These are phyloP conservation scores for Paelopatides confundens DNA, from an alignment of 53 echinoderm and acorn worm genomes.

Conservation along the genomic window DNA sequence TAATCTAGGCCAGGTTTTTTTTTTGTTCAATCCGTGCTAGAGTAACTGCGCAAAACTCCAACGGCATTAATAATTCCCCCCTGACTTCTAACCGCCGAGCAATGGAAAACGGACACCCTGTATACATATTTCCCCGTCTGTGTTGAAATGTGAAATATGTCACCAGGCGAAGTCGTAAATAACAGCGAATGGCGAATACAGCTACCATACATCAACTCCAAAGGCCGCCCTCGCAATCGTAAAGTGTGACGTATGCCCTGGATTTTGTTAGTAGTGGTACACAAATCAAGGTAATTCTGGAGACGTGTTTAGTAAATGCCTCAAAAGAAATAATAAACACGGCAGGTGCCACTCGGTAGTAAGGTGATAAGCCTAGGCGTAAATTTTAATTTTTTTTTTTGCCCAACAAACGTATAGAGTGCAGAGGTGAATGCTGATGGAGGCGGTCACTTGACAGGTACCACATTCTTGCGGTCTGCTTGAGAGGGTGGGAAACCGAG, in stretches of 20 bases:
- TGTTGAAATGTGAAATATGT: slow-evolving; percentile 43
- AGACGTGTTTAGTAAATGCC: slow-evolving; percentile 31
- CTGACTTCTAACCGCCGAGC: not conserved
- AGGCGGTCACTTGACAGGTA: not conserved
- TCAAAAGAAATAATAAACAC: slow-evolving; percentile 17
- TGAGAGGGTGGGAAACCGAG: not conserved
- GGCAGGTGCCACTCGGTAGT: not conserved
- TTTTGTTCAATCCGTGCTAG: not conserved
- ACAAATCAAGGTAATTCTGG: not conserved
- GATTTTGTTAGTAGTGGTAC: not conserved
- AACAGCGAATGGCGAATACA: not conserved
- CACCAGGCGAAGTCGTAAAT: slow-evolving; percentile 33
- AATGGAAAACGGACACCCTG: not conserved
- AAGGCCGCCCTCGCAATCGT: slow-evolving; percentile 24
- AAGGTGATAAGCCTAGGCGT: slow-evolving; percentile 18
- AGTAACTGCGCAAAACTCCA: not conserved
- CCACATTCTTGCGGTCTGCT: slow-evolving; percentile 1
- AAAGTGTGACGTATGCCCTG: not conserved
- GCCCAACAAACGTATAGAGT: not conserved
- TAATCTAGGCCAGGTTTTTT: slow-evolving; percentile 30
- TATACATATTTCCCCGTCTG: not conserved
- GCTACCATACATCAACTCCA: slow-evolving; percentile 14
- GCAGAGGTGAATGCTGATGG: not conserved
- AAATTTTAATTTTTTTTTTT: not conserved
- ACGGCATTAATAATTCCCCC: slow-evolving; percentile 12